These are phyloP conservation scores for Pangasius djambal DNA, from an alignment of 2,797 vertebrate species.

Conservation along the genomic window DNA sequence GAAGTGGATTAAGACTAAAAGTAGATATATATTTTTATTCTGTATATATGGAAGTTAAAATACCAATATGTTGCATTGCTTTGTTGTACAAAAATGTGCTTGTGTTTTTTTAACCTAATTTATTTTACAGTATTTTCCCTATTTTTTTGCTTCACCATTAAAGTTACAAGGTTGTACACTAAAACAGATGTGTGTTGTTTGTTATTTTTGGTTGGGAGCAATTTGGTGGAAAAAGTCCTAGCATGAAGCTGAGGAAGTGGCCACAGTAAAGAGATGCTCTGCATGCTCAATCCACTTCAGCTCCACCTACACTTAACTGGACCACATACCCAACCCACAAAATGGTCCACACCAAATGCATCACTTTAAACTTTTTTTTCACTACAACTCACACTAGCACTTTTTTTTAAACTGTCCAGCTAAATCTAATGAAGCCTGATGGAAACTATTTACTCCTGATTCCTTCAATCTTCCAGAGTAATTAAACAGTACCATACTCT, in stretches of 20 bases:
- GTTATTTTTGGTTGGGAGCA: slow-evolving; percentile 29
- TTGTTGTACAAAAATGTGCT: slow-evolving; percentile 84
- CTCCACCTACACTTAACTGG: neutral
- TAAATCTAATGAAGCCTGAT: neutral
- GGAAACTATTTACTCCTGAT: slow-evolving; percentile 10
- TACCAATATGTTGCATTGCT: slow-evolving; percentile 75
- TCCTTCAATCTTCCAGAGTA: neutral
- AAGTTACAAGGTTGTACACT: slow-evolving; percentile 79
- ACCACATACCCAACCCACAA: neutral
- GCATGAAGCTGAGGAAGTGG: neutral
- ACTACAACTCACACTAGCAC: neutral
- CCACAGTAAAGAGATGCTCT: slow-evolving; percentile 1
- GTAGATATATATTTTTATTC: slow-evolving; percentile 73
- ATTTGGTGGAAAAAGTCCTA: slow-evolving; percentile 4
- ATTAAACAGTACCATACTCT: neutral
- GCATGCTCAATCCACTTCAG: neutral
- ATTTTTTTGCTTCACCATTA: slow-evolving; percentile 80
- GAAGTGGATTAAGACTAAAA: slow-evolving; percentile 76
- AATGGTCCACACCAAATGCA: neutral
- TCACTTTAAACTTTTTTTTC: slow-evolving; percentile 1
- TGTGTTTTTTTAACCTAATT: slow-evolving; percentile 90
- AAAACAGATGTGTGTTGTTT: slow-evolving; percentile 49
- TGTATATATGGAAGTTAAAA: slow-evolving; percentile 75
- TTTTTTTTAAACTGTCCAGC: neutral
- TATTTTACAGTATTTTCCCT: slow-evolving; percentile 84